Evolutionary conservation across 2,797 vertebrate species (phyloP).

Genomic region (Haliaeetus vocifer): DNA sequence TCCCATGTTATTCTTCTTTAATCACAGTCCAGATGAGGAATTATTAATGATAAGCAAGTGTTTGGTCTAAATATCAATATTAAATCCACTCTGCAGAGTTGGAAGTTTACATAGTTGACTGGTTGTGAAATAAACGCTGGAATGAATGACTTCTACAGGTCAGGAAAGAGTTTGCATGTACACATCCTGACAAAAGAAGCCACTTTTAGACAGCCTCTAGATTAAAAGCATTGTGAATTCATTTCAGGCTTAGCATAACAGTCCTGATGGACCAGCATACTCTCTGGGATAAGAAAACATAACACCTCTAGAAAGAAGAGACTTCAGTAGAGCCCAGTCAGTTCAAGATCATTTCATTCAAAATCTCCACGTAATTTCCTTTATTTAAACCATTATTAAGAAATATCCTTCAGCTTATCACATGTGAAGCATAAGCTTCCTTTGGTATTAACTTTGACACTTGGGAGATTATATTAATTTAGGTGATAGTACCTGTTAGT

Average conservation of each 20-base stretch:
- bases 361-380: conserved; percentile 80
- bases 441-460: conserved; percentile 83
- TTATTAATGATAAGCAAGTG: neutral
- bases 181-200: neutral
- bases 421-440: conserved; percentile 70
- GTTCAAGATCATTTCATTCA: conserved; percentile 72
- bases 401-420: conserved; percentile 75
- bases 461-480: conserved; percentile 86
- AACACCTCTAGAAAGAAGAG: neutral
- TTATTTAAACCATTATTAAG: conserved; percentile 86
- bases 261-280: neutral
- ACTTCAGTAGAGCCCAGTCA: conserved; percentile 34
- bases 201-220: neutral
- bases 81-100: neutral
- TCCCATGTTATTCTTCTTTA: neutral
- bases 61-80: neutral
- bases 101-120: neutral
- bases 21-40: neutral
- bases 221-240: neutral
- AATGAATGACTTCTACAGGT: neutral
- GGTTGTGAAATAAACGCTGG: neutral
- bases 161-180: neutral
- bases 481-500: conserved; percentile 78
- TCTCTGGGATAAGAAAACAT: conserved; percentile 1
- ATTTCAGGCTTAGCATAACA: neutral